Conservation (phyloP, 2,888 invertebrate species). For the Acanthoscelides obtectus region DNA sequence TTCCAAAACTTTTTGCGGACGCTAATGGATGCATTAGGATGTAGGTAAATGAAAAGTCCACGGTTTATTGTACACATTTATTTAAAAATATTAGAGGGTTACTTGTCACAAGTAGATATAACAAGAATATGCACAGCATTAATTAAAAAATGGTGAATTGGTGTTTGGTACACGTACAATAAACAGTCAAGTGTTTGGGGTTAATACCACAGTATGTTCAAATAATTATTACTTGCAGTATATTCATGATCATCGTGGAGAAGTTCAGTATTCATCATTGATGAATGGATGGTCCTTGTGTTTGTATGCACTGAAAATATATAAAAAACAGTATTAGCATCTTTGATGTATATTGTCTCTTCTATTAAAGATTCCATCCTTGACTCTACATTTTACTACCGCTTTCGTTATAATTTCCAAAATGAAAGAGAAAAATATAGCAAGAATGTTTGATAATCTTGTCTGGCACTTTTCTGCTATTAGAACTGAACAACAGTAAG, state of each 20-base stretch:
- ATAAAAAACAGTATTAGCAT: no score
- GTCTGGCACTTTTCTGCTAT: no score
- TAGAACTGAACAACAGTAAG: no score
- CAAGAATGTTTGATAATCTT: no score
- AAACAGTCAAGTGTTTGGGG: background rate
- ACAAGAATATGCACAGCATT: background rate
- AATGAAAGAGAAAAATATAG: no score
- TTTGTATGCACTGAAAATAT: conserved; percentile 26
- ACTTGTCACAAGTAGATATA: background rate
- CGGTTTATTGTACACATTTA: background rate
- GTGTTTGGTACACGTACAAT: background rate
- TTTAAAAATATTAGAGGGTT: background rate
- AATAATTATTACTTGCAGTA: background rate
- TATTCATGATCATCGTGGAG: background rate
- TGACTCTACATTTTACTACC: no score
- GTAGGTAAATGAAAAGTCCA: no score
- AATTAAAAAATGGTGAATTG: background rate
- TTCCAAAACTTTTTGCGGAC: no score
- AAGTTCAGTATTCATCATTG: conserved; percentile 29
- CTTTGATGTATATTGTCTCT: no score
- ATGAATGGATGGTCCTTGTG: conserved; percentile 35
- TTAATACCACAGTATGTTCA: background rate
- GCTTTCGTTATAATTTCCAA: no score
- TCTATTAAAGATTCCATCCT: no score
- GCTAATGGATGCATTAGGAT: no score